These are phyloP conservation scores for Anguilla obscura DNA, from an alignment of 2,797 vertebrate species.

Conservation along the genomic window DNA sequence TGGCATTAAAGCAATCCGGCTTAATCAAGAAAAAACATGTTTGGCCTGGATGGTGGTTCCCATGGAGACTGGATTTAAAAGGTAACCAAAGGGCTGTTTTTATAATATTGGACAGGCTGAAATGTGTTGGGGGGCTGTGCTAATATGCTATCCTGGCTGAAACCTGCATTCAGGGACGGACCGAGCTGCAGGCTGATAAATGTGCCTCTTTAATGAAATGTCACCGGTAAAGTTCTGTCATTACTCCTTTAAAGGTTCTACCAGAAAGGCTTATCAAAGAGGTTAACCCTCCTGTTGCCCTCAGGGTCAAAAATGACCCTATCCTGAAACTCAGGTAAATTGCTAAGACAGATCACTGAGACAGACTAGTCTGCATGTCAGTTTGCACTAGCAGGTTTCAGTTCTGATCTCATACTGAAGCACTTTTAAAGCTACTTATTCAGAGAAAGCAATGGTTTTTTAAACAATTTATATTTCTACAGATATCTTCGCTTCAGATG, in stretches of 20 bases:
- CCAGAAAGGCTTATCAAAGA: neutral
- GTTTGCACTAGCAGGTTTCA: neutral
- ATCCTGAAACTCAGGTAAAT: no score
- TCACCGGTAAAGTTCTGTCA: neutral
- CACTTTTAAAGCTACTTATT: neutral
- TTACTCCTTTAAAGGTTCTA: neutral
- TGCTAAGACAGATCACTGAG: slow-evolving; percentile 14
- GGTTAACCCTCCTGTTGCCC: no score
- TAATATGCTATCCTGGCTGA: slow-evolving; percentile 23
- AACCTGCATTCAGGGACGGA: neutral
- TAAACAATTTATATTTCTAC: neutral
- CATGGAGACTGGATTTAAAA: neutral
- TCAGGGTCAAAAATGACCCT: no score
- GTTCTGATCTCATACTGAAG: neutral
- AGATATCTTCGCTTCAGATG: neutral
- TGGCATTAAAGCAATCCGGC: neutral
- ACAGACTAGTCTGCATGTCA: slow-evolving; percentile 1
- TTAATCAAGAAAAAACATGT: neutral
- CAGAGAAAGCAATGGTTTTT: neutral
- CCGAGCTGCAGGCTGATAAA: neutral
- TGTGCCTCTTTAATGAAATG: slow-evolving; percentile 18
- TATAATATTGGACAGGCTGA: slow-evolving; percentile 5
- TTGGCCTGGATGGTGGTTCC: neutral
- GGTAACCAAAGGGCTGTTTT: neutral
- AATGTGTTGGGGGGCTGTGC: neutral